Evolutionary conservation across 2,113 vertebrate species (phyloP), one percentile per base, ranked within the genome.

Genomic region (Coregonus clupeaformis): DNA sequence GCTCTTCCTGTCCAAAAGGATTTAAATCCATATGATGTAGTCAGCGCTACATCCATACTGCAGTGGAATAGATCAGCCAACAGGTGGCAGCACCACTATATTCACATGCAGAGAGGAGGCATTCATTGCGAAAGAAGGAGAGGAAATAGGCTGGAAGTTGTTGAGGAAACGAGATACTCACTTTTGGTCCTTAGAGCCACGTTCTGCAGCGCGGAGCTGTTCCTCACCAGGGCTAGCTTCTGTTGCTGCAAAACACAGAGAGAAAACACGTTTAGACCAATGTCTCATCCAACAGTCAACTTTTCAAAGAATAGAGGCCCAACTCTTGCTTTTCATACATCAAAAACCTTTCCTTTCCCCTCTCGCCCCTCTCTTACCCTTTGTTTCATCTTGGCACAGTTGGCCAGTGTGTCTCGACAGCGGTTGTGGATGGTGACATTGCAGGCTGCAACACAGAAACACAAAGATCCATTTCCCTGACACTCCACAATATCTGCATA

Each of bases 181-280:
- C 96, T 93, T 80, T 98, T 98, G 75, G 88, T 94, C 55, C 96
- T 89, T 52, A 98, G 86, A 1, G 96, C 92, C 2, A 98, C 97
- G 0, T 94, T 96, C 90, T 96, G 96, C 73, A 98, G 85, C 6
- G 96, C 94, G 0, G 95, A 94, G 71, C 90, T 95, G 92, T 96
- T 98, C 82, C 96, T 95, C 32, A 92, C 91, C 80, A 97, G 82
- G 0, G 95, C 92, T 0, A 96, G 90, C 85, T 97, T 97, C 92
- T 97, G 96, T 87, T 98, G 97, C 96, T 97, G 92, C 27, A 83
- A 27, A 65, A 9, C 7, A 24, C 14, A 72, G 1, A 59, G 60
- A 76, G 62, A 32, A 77, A 30, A 74, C 13, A 59, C 65, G 27
- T 16, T 49, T 6, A 32, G 29, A 66, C 64, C 3, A 24, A 65